phyloP scores from a whole-genome alignment of 2,113 vertebrate genomes.

The Cephalopterus ornatus region DNA sequence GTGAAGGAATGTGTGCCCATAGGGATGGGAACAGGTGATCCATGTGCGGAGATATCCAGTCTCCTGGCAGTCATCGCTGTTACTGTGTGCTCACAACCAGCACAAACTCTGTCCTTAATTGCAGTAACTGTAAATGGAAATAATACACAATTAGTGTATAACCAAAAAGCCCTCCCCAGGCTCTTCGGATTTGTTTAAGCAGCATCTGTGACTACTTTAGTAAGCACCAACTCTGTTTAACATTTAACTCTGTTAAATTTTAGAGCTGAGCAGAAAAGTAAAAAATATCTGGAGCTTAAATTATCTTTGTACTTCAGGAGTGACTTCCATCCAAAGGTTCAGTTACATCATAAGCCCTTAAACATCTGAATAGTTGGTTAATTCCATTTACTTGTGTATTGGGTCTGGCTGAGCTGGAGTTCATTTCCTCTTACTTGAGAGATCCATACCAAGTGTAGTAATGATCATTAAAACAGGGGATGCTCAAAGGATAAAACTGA shows the following conservation, averaged over 20 bases:
- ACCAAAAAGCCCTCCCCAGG: neutral
- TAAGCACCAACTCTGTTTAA: neutral
- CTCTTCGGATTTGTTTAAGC: neutral
- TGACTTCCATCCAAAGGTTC: neutral
- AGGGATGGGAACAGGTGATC: neutral
- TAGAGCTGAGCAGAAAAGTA: neutral
- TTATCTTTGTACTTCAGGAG: neutral
- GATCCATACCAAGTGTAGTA: neutral
- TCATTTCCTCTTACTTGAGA: neutral
- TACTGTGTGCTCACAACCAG: neutral
- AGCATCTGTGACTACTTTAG: neutral
- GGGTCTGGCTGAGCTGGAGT: too few relatives aligned
- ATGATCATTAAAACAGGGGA: neutral
- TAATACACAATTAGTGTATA: neutral
- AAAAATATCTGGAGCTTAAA: neutral
- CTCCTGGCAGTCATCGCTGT: neutral
- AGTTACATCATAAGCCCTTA: neutral
- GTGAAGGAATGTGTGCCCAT: rapidly evolving
- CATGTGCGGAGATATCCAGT: rapidly evolving
- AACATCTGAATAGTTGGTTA: neutral
- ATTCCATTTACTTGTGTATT: neutral
- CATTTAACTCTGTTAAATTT: too few relatives aligned
- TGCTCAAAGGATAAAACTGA: neutral
- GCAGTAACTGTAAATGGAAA: neutral
- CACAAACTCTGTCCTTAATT: rapidly evolving